phyloP scores from a whole-genome alignment of 1,140 invertebrate genomes.

The Pollicipes pollicipes region DNA sequence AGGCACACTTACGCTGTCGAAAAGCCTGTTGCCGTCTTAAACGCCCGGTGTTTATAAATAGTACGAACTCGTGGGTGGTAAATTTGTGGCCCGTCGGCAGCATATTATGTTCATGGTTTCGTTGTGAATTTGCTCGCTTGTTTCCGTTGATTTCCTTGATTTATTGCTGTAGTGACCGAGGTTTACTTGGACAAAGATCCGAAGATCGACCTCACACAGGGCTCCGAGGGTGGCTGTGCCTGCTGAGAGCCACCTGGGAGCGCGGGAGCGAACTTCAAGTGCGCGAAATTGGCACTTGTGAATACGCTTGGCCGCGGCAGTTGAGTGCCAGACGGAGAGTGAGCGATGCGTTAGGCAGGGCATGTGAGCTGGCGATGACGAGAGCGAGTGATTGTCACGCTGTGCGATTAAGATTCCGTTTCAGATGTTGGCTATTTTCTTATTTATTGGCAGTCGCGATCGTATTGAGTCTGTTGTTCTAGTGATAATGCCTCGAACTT shows the following conservation, averaged over 20 bases:
- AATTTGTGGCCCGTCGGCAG: no score
- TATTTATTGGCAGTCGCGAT: not conserved
- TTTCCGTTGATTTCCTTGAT: conserved; percentile 5
- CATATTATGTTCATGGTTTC: conserved; percentile 11
- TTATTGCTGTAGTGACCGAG: conserved; percentile 4
- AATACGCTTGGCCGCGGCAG: not conserved
- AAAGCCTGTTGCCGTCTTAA: no score
- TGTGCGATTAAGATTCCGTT: not conserved
- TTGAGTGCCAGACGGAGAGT: no score
- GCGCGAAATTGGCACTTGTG: not conserved
- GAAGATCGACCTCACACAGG: not conserved
- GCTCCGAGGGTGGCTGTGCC: not conserved
- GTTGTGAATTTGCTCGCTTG: not conserved
- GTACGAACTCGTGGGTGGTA: no score
- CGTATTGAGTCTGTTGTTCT: not conserved
- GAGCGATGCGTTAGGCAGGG: no score
- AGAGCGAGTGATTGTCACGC: no score
- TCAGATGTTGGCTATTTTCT: not conserved
- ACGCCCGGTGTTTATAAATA: no score
- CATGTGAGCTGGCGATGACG: no score
- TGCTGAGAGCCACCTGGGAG: conserved; percentile 1
- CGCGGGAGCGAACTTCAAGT: not conserved
- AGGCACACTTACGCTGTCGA: no score
- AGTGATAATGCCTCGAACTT: not conserved
- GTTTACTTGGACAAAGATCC: conserved; percentile 5